Base-by-base conservation (phyloP, 1,140 invertebrate genomes). In the Hyles vespertilio region DNA sequence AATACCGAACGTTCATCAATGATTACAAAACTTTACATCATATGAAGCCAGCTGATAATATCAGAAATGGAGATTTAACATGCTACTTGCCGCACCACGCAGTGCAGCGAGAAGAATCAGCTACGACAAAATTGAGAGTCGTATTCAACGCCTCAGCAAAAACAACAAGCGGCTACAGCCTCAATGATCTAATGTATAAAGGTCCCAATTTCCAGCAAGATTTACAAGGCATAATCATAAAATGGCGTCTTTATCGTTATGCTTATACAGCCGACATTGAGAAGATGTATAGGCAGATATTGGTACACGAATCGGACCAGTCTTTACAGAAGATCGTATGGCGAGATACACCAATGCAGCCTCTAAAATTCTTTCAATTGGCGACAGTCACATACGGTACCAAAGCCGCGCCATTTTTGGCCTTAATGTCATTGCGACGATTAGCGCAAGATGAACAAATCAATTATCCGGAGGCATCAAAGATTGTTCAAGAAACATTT, bases 161-260 rank as follows among this genome's bases (percentile, higher is more conserved):
- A 52, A 77, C 77, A 2, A 52, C 61, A 3, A 60, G 54, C 10
- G 81, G 81, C 6, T 33, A 68, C 12, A 87, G 77, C 32, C 57
- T 89, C 9, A 90, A 89, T 70, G 74, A 89, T 33, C 49, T 69
- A 1, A 58, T 89, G 52, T 51, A 69, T 2, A 56, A 55, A 0
- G 86, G 87, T 5, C 84, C 84, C 7, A 78, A 78, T 52, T 55
- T 90, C 3, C 82, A 89, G 56, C 59, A 74, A 49, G 76, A 87
- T 44, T 34, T 76, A 1, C 58, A 59, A 50, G 22, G n/a, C 3
- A 57, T 74, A 10, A 56, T 75, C 0, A 32, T 77, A 9, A 69
- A 53, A 34, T 74, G 72, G 71, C 69, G 74, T 50, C 58, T 67
- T 43, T 72, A 69, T 55, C 46, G 58, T 7, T 64, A 34, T 58